Percentiles rank a stretch among this genome's conserved stretches.
Conservation (phyloP, 2,113 vertebrate genomes). For the Saiga tatarica region DNA sequence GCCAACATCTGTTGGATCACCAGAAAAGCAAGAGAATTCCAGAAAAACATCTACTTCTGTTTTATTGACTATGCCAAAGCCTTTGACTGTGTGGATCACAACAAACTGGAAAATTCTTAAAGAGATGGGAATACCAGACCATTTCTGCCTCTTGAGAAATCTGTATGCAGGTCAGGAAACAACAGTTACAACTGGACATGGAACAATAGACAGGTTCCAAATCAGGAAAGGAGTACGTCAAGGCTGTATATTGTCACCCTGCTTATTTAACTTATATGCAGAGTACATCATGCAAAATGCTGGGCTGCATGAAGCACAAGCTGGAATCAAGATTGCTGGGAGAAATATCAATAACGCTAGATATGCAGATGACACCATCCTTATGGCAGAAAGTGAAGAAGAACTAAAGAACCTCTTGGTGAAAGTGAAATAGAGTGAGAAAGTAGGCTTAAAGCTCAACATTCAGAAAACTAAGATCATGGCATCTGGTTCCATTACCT, state of each 20-base stretch:
- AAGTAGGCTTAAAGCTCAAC: neutral
- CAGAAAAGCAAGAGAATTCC: neutral
- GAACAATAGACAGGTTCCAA: neutral
- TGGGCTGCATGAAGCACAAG: neutral
- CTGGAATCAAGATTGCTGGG: neutral
- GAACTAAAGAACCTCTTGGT: neutral
- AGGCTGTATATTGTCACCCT: neutral
- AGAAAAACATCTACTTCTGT: neutral
- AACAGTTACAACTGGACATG: neutral
- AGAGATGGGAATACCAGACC: neutral
- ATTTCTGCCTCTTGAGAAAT: neutral
- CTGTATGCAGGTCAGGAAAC: neutral
- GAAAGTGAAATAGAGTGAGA: neutral
- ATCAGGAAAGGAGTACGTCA: neutral
- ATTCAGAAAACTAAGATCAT: neutral
- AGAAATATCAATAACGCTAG: neutral
- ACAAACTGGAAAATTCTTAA: neutral
- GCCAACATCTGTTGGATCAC: neutral
- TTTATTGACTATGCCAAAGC: neutral
- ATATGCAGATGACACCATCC: neutral
- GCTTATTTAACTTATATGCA: neutral
- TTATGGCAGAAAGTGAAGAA: neutral
- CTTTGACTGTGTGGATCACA: neutral
- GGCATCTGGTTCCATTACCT: neutral
- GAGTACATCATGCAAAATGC: accelerated